Base-by-base conservation (phyloP, 1,140 invertebrate species). In the Habropoda laboriosa region DNA sequence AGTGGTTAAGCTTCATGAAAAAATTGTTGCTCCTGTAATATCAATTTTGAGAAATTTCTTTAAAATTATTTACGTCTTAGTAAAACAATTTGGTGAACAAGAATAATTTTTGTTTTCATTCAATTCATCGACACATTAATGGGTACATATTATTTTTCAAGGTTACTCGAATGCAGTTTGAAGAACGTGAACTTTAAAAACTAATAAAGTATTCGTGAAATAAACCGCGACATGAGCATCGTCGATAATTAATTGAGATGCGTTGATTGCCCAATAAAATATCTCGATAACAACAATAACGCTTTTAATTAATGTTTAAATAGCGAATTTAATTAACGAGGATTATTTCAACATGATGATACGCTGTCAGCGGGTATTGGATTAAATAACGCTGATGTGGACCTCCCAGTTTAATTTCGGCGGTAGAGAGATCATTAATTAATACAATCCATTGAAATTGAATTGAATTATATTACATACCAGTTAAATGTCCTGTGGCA, bases 401-500 rank as follows among this genome's bases (percentile, higher is more conserved):
- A 24, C 45, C 24, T 27, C 18, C 13, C n/a, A 18, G 24, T 21
- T n/a, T 45, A 13, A 45, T 60, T 60, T 45, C 30, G 13, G 6
- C 42, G 3, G n/a, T 68, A 70, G 76, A 82, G 68, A 72, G 77
- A 78, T 60, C 16, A 47, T 35, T 47, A 47, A 72, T 72, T 60
- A 60, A 45, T 47, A 47, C 35, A 24, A 58, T 35, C 21, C 10
- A 3, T 1, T 18, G 12, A 6, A n/a, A 72, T 58, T 10, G 12
- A 45, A 45, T 32, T 24, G 16, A 35, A 47, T 6, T 2, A 13
- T 42, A 27, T 58, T 42, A 27, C 53, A 8, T 7, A 0, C 10
- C 2, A 18, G 32, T 40, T 16, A 63, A 38, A 21, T 21, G 7
- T 58, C 27, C 8, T 0, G 16, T 21, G 8, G 1, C 21, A 38